These are phyloP conservation scores for Meloidogyne hapla DNA, from an alignment of 1,140 invertebrate genomes.

Conservation along the genomic window DNA sequence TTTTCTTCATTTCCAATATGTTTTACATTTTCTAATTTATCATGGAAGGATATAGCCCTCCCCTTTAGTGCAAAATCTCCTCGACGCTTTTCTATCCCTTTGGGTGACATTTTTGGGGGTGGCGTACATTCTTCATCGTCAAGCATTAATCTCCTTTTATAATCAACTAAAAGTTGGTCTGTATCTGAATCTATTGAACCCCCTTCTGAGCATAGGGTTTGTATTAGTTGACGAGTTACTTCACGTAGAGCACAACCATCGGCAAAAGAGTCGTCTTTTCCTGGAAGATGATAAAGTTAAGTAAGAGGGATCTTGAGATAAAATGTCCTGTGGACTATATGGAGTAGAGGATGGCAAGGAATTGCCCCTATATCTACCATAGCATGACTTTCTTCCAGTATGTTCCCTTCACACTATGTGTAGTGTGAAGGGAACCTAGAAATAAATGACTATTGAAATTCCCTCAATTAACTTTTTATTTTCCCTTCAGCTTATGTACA, in stretches of 20 bases:
- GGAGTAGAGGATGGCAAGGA: too few relatives aligned
- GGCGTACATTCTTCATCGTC: constrained; percentile 26
- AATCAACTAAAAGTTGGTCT: constrained; percentile 30
- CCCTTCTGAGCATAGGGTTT: constrained; percentile 40
- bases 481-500: too few relatives aligned
- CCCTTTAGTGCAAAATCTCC: constrained; percentile 17
- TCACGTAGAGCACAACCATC: constrained; percentile 40
- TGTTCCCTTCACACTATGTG: too few relatives aligned
- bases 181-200: constrained; percentile 43
- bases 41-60: constrained; percentile 32
- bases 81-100: constrained; percentile 15
- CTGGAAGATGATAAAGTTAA: not conserved
- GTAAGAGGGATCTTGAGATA: too few relatives aligned
- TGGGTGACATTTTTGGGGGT: not conserved
- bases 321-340: too few relatives aligned
- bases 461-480: too few relatives aligned
- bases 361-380: too few relatives aligned
- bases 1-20: constrained; percentile 14
- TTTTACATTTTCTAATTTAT: constrained; percentile 31
- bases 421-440: too few relatives aligned
- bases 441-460: too few relatives aligned
- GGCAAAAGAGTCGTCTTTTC: constrained; percentile 35
- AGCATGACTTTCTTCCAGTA: too few relatives aligned
- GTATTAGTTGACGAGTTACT: constrained; percentile 37
- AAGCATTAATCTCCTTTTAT: constrained; percentile 41